phyloP scores from a whole-genome alignment of 2,113 vertebrate genomes.

The Jaculus jaculus region DNA sequence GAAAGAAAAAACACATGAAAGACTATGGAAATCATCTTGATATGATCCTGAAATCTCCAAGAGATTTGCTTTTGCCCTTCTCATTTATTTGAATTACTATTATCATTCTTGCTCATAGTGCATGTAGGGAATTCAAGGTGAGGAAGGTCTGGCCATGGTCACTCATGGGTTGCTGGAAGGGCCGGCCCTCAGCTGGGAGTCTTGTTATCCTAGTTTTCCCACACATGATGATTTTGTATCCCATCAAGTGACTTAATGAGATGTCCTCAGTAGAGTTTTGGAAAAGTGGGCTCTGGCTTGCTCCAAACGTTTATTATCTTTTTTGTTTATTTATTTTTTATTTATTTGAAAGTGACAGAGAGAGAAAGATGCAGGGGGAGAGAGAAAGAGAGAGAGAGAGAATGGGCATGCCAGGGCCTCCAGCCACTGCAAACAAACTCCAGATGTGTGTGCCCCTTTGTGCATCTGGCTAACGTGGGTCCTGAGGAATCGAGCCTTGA shows the following conservation, averaged over 20 bases:
- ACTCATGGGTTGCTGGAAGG: neutral
- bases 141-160: neutral
- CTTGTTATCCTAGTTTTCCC: neutral
- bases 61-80: neutral
- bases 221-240: neutral
- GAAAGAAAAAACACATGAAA: too few species aligned
- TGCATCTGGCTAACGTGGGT: too few species aligned
- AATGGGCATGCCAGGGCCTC: too few species aligned
- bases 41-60: slow-evolving; percentile 29
- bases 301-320: neutral
- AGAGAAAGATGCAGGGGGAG: too few species aligned
- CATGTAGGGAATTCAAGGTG: neutral
- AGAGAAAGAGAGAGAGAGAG: too few species aligned
- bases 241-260: neutral
- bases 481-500: too few species aligned
- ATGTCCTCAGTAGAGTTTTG: neutral
- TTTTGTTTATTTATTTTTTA: too few species aligned
- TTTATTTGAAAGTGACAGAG: too few species aligned
- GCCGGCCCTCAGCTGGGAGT: neutral
- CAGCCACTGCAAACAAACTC: too few species aligned
- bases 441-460: too few species aligned
- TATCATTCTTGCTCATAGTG: neutral
- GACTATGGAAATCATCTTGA: neutral
- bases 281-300: neutral
- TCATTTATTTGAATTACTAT: neutral